Conservation (phyloP, 1,140 invertebrate genomes). For the Drosophila ohnishii region DNA sequence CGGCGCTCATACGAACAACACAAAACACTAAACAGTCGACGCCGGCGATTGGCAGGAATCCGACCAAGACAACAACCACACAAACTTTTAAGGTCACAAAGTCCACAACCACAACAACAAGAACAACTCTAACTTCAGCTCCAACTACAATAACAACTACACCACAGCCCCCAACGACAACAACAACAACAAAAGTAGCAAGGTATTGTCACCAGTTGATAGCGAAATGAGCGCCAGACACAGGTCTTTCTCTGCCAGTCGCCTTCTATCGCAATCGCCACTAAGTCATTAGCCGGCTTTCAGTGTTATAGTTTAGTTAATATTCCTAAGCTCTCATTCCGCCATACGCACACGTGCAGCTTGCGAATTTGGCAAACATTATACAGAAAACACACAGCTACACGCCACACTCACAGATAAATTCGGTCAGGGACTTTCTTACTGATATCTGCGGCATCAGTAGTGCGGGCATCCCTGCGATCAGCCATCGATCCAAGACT, state of each 20-base stretch:
- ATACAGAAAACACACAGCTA: conserved; percentile 24
- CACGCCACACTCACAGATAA: conserved; percentile 4
- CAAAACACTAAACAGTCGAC: conserved; percentile 29
- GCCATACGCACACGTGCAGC: conserved; percentile 9
- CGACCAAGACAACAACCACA: conserved; percentile 43
- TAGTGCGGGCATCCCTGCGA: background rate
- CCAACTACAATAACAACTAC: conserved; percentile 51
- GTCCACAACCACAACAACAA: conserved; percentile 42
- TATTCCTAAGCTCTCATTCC: conserved; percentile 28
- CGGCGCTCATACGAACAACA: conserved; percentile 9
- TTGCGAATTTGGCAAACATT: conserved; percentile 18
- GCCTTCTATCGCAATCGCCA: background rate
- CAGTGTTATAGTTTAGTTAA: conserved; percentile 2
- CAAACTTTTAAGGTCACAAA: conserved; percentile 46
- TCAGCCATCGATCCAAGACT: conserved; percentile 17
- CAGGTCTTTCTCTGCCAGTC: background rate
- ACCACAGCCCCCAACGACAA: conserved; percentile 38
- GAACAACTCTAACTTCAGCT: conserved; percentile 50
- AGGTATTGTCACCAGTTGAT: conserved; percentile 53
- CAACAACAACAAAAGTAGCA: conserved; percentile 55
- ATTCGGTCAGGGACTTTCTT: background rate
- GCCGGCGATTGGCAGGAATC: conserved; percentile 27
- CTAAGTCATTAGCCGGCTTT: conserved; percentile 15
- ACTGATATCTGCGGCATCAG: conserved; percentile 3
- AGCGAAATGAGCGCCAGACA: conserved; percentile 2